phyloP scores from a whole-genome alignment of 2,797 vertebrate genomes.

The Tenualosa ilisha region DNA sequence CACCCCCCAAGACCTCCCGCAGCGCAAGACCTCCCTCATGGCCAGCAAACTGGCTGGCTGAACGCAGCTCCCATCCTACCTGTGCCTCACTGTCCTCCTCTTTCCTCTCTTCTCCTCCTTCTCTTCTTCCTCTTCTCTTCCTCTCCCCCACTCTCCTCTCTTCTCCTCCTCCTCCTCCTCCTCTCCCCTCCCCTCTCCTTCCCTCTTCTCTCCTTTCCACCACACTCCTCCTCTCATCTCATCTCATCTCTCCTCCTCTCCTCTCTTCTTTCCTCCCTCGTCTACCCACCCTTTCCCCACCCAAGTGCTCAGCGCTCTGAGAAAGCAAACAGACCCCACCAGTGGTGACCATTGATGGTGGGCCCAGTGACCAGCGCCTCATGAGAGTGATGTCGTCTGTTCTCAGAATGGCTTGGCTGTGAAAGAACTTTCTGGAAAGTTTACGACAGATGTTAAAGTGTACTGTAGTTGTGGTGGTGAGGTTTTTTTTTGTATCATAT shows the following conservation, averaged over 20 bases:
- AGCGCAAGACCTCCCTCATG: slow-evolving; percentile 94
- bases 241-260: slow-evolving; percentile 62
- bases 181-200: slow-evolving; percentile 15
- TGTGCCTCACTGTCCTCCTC: slow-evolving; percentile 52
- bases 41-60: slow-evolving; percentile 96
- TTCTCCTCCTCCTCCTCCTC: slow-evolving; percentile 50
- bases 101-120: slow-evolving; percentile 66
- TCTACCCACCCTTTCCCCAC: background rate
- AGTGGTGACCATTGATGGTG: slow-evolving; percentile 40
- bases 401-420: slow-evolving; percentile 36
- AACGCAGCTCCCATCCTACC: slow-evolving; percentile 74
- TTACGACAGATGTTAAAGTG: slow-evolving; percentile 36
- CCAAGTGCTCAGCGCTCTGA: slow-evolving; percentile 68
- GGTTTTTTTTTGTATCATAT: background rate
- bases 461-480: slow-evolving; percentile 35
- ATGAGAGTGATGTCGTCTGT: slow-evolving; percentile 13
- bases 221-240: slow-evolving; percentile 59
- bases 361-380: slow-evolving; percentile 70
- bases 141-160: slow-evolving; percentile 31
- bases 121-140: slow-evolving; percentile 62
- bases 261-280: slow-evolving; percentile 58
- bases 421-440: slow-evolving; percentile 29
- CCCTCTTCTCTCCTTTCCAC: background rate
- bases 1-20: slow-evolving; percentile 97
- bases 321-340: slow-evolving; percentile 60